Evolutionary conservation across 2,797 vertebrate species (phyloP).

Genomic region (Enteromius mattozi): DNA sequence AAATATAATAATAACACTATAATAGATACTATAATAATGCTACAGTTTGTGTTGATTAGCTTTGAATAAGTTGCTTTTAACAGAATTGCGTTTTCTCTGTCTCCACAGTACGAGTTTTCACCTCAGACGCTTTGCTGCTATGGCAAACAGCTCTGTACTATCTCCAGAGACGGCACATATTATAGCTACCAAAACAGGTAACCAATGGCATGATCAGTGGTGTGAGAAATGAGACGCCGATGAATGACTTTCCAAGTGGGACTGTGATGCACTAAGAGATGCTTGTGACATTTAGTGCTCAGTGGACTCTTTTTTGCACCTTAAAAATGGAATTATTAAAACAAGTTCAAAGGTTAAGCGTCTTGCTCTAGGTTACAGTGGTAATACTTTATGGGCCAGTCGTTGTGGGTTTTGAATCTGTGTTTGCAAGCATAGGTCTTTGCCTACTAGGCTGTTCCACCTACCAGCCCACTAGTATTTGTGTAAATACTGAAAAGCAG

Average conservation of each 20-base stretch:
- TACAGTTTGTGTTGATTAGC: not conserved
- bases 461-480: not conserved
- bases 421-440: not conserved
- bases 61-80: not conserved
- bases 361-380: not conserved
- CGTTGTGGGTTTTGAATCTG: not conserved
- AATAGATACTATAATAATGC: not conserved
- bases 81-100: constrained; percentile 33
- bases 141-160: constrained; percentile 96
- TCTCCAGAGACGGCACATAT: constrained; percentile 95
- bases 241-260: not conserved
- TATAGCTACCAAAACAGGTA: constrained; percentile 99
- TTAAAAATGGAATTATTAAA: constrained; percentile 8
- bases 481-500: not conserved
- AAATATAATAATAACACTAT: not conserved
- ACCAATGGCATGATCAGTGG: constrained; percentile 65
- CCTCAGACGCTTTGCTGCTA: constrained; percentile 99
- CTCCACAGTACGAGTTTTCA: constrained; percentile 95
- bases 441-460: not conserved
- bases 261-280: constrained; percentile 19
- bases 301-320: not conserved
- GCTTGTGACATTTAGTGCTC: not conserved
- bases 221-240: not conserved
- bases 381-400: not conserved
- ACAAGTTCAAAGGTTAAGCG: not conserved